Conservation (phyloP, 2,888 invertebrate genomes). For the Phytoseiulus persimilis region DNA sequence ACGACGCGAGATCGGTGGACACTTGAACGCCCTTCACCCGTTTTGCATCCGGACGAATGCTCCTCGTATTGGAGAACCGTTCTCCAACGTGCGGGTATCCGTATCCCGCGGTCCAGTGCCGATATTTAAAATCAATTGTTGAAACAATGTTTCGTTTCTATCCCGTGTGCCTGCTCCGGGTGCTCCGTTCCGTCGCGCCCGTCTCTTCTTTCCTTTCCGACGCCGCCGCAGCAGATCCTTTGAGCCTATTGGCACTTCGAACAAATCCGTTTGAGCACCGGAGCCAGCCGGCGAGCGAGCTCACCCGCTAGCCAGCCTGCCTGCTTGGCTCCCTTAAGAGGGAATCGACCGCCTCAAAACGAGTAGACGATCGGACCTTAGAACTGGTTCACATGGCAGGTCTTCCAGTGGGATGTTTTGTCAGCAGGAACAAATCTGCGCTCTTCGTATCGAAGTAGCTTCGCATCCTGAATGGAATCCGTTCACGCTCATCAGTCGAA, state of each 20-base stretch:
- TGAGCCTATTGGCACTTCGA: constrained; percentile 5
- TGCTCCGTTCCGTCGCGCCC: background rate
- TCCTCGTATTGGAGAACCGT: background rate
- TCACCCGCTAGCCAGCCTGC: background rate
- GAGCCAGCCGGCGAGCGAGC: background rate
- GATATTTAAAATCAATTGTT: background rate
- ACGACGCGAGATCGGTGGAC: too few species aligned
- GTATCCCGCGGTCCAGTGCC: background rate
- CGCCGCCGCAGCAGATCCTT: background rate
- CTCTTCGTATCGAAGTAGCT: background rate
- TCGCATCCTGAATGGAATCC: background rate
- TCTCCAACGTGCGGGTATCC: background rate
- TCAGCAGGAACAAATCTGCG: background rate
- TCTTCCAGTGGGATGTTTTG: background rate
- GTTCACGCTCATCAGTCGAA: background rate
- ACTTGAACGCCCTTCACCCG: background rate
- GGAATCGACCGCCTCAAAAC: background rate
- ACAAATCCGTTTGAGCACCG: constrained; percentile 5
- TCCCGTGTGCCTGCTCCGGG: background rate
- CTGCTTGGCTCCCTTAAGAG: background rate
- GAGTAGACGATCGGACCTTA: background rate
- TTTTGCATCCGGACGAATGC: background rate
- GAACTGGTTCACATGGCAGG: background rate
- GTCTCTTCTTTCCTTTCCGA: constrained; percentile 5
- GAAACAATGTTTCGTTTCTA: background rate